A percentile compares a stretch with the other conserved stretches of the same genome.
Conservation (phyloP, 2,113 vertebrate genomes). For the Chascanopsetta lugubris region DNA sequence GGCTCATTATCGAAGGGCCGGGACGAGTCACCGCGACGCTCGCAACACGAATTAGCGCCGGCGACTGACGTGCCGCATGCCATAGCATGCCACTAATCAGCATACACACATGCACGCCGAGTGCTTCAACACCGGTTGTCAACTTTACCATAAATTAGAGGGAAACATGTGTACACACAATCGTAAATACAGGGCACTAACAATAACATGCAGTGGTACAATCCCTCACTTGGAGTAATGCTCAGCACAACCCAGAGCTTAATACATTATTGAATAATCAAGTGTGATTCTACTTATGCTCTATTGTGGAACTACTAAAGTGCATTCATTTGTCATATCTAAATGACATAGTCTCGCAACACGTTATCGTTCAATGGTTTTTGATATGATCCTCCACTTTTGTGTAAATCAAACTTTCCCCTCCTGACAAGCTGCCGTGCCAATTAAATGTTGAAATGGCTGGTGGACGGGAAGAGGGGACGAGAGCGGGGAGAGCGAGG, state of each 20-base stretch:
- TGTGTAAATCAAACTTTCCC: too few relatives aligned
- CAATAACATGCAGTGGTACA: conserved; percentile 10
- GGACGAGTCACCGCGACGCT: conserved; percentile 57
- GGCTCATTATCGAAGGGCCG: conserved; percentile 74
- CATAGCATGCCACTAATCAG: conserved; percentile 63
- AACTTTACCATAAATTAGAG: conserved; percentile 26
- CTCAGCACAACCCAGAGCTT: neutral
- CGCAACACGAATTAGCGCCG: conserved; percentile 65
- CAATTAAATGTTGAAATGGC: conserved; percentile 27
- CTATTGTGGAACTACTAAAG: neutral
- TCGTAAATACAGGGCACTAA: conserved; percentile 2
- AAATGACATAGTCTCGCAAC: neutral
- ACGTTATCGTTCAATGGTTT: conserved; percentile 12
- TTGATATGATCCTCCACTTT: too few relatives aligned
- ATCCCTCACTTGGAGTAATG: neutral
- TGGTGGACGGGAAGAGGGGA: neutral
- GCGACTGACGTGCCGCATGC: conserved; percentile 51
- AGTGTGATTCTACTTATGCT: neutral
- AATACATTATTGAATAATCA: too few relatives aligned
- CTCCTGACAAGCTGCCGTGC: neutral
- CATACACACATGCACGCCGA: conserved; percentile 33
- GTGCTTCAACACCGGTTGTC: conserved; percentile 46
- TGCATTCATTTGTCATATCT: neutral
- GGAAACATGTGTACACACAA: conserved; percentile 12
- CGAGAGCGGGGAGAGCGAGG: neutral